Base-by-base conservation (phyloP, 2,888 invertebrate genomes). In the Bruchidius siliquastri region DNA sequence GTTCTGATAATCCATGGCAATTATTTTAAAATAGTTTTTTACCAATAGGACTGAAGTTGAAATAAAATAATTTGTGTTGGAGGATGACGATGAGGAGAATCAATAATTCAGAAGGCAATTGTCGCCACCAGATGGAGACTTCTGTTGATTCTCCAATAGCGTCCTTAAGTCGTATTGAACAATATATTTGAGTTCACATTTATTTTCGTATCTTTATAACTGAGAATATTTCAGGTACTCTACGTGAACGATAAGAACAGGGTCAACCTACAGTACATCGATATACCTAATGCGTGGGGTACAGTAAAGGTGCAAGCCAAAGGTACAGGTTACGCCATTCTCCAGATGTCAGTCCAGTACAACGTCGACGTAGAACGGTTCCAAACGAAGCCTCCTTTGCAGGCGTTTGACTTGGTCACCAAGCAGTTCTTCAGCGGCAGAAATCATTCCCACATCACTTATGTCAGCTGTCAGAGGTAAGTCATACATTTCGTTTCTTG, bases 221-320 rank as follows among this genome's bases (percentile, higher is more conserved):
- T n/a, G n/a, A n/a, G n/a, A n/a, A 49, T 13, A 13, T 49, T 49
- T 1, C 13, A 49, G 49, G 18, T 71, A 20, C 88, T 96, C 74
- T 89, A 90, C 80, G 92, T 96, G 20, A 90, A 91, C 79, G 91
- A 93, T 81, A 90, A 92, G 76, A 95, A 96, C 87, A 88, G 96
- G 75, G 96, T 95, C 3, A 88, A 89, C 79, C 89, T 95, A 81
- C 96, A 96, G 87, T 90, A 88, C 76, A 90, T 96, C 74, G 92
- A 95, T 81, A 95, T 97, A 85, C 96, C 96, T 0, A 92, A 94
- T 82, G 97, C 97, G 70, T 98, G 96, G 94, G 98, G 98, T 82
- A 96, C 96, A 0, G 95, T 98, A 67, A 94, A 96, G 87, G 96
- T 97, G 70, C 93, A 95, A 80, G 97, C 96, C 0, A 93, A 93